These are phyloP conservation scores for Hyaena hyaena DNA, from an alignment of 2,113 vertebrate genomes.

Conservation along the genomic window DNA sequence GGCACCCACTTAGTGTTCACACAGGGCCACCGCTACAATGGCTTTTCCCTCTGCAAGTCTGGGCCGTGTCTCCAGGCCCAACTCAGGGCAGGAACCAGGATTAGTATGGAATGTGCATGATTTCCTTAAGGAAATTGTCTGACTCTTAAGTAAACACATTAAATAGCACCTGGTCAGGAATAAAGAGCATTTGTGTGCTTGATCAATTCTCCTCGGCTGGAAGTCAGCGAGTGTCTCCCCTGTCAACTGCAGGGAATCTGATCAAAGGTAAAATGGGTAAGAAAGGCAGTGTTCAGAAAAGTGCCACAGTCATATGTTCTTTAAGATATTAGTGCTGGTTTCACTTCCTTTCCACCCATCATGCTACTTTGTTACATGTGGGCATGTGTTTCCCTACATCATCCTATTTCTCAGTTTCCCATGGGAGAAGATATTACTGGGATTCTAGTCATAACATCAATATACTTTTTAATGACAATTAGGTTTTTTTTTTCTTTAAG, in stretches of 20 bases:
- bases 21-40: neutral
- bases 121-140: slow-evolving; percentile 67
- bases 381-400: neutral
- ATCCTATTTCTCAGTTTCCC: neutral
- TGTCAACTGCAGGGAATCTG: neutral
- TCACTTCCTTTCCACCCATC: neutral
- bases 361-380: neutral
- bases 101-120: slow-evolving; percentile 43
- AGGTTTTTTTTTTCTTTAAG: neutral
- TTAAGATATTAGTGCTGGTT: neutral
- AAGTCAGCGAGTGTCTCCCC: neutral
- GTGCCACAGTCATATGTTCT: neutral
- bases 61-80: neutral
- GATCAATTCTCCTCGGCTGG: neutral
- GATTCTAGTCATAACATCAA: slow-evolving; percentile 22
- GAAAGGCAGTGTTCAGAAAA: neutral
- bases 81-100: neutral
- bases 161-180: slow-evolving; percentile 38
- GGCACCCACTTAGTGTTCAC: neutral
- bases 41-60: neutral
- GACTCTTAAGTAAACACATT: slow-evolving; percentile 54
- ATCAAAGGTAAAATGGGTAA: neutral
- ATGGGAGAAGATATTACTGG: neutral
- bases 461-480: neutral
- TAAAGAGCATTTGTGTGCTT: slow-evolving; percentile 37